Conservation (phyloP, 2,113 vertebrate genomes). For the Istiophorus platypterus region DNA sequence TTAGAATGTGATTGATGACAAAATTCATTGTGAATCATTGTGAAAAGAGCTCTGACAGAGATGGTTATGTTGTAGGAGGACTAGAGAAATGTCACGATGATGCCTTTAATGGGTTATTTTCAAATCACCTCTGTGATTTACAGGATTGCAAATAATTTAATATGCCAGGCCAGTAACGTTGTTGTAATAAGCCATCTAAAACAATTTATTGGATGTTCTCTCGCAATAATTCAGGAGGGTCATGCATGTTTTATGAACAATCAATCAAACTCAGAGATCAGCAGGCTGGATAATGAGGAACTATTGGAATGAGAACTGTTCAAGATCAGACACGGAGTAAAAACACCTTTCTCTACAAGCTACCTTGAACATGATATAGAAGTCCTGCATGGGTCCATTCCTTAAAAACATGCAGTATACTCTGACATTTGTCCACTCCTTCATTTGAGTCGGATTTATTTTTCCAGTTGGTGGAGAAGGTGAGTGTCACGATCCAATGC, state of each 20-base stretch:
- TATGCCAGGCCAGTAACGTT: conserved; percentile 79
- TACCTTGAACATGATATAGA: conserved; percentile 27
- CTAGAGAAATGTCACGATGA: conserved; percentile 73
- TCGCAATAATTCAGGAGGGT: conserved; percentile 82
- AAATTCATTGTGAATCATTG: conserved; percentile 67
- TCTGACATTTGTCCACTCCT: background rate
- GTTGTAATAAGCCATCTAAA: conserved; percentile 87
- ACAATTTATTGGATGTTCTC: conserved; percentile 85
- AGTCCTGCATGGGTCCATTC: conserved; percentile 1
- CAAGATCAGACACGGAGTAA: conserved; percentile 45
- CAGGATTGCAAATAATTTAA: conserved; percentile 81
- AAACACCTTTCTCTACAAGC: conserved; percentile 27
- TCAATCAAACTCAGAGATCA: conserved; percentile 82
- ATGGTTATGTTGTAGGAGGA: conserved; percentile 64
- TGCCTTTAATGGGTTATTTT: conserved; percentile 78
- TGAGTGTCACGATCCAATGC: no score
- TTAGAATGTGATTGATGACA: conserved; percentile 79
- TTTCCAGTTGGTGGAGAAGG: no score
- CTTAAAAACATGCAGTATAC: conserved; percentile 5
- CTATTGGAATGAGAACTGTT: conserved; percentile 63
- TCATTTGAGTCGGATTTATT: background rate
- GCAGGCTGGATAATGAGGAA: conserved; percentile 73
- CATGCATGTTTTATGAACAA: conserved; percentile 84
- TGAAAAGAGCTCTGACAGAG: conserved; percentile 73
- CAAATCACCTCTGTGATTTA: conserved; percentile 78